Percentiles rank a stretch among this genome's conserved stretches.
Evolutionary conservation across 2,797 vertebrate genomes (phyloP).

Genomic region (Chaetophractus vellerosus): DNA sequence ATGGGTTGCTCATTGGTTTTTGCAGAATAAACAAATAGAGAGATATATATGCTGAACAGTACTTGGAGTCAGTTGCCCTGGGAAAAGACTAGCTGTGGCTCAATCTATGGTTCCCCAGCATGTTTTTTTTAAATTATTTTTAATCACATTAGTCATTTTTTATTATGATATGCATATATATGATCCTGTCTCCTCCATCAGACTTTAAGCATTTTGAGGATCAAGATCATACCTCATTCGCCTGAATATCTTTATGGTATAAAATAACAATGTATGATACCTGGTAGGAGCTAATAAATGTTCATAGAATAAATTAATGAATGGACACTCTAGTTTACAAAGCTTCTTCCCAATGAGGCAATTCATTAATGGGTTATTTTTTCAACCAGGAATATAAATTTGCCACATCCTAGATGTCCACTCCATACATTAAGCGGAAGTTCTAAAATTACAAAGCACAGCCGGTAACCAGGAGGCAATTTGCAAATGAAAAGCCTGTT

Average conservation of each 20-base stretch:
- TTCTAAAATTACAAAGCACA: constrained; percentile 37
- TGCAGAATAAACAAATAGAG: constrained; percentile 16
- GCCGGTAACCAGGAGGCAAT: background rate
- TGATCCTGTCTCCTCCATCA: background rate
- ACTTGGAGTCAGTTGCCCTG: background rate
- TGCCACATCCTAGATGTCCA: background rate
- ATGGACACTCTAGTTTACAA: constrained; percentile 18
- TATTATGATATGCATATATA: constrained; percentile 45
- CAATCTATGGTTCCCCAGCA: background rate
- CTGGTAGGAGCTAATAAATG: background rate
- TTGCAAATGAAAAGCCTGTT: background rate
- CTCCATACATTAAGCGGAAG: background rate
- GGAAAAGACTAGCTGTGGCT: background rate
- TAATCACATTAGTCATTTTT: background rate
- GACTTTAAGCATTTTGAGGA: background rate
- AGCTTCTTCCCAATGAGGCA: background rate
- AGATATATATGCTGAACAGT: background rate
- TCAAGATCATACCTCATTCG: constrained; percentile 21
- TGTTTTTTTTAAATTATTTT: background rate
- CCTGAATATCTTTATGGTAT: background rate
- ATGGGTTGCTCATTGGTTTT: background rate
- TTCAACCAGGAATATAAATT: background rate
- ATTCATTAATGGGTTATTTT: background rate
- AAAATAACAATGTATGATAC: constrained; percentile 29
- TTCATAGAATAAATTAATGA: constrained; percentile 47